Percentiles rank a stretch among this genome's conserved stretches.
phyloP scores from a whole-genome alignment of 2,888 invertebrate genomes.

The Drosophila mimetica region DNA sequence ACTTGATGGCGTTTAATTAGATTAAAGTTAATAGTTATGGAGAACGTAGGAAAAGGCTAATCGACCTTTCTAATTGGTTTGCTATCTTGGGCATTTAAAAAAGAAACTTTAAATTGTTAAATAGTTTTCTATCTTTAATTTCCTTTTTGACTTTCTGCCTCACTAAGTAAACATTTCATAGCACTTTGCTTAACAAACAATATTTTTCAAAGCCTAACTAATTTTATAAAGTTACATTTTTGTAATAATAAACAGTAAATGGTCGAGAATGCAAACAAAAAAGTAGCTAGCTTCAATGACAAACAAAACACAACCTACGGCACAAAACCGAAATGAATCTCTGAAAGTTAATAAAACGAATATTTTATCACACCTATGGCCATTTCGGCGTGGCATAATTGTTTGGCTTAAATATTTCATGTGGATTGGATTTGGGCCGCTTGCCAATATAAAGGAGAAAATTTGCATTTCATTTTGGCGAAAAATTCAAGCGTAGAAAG shows the following conservation, averaged over 20 bases:
- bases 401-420: conserved; percentile 73
- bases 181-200: neutral
- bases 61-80: conserved; percentile 13
- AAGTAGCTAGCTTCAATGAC: neutral
- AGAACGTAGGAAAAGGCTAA: conserved; percentile 10
- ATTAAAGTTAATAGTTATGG: conserved; percentile 15
- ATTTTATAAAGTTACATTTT: neutral
- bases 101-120: neutral
- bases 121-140: neutral
- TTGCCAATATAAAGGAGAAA: conserved; percentile 35
- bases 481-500: conserved; percentile 15
- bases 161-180: neutral
- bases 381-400: conserved; percentile 55
- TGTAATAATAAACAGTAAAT: neutral
- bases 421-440: conserved; percentile 51
- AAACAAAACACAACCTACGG: neutral
- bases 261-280: neutral
- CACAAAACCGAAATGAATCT: conserved; percentile 10
- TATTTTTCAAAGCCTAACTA: neutral
- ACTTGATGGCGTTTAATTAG: conserved; percentile 17
- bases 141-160: neutral
- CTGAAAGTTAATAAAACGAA: conserved; percentile 20
- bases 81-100: neutral
- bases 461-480: conserved; percentile 65
- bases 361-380: conserved; percentile 18